Evolutionary conservation across 2,797 vertebrate genomes (phyloP), one percentile per base, ranked within the genome.

Genomic region (Antennarius maculatus): DNA sequence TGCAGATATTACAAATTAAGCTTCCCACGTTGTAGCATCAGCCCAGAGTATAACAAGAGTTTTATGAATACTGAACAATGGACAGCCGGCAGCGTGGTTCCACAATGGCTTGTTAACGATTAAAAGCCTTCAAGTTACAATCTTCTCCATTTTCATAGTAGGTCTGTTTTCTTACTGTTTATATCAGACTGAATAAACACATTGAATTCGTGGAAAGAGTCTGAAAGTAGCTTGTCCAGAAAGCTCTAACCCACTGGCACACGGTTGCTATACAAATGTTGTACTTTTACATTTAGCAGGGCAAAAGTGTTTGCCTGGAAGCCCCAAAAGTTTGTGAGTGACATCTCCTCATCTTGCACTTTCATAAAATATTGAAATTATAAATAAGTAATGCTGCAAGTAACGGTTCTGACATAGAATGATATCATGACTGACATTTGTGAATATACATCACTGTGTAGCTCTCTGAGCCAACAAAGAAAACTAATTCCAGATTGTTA

Each of bases 61-160:
- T 54, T 55, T 46, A 41, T 29, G 34, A 52, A 53, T 12, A 11
- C 23, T 54, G 29, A 41, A 52, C 14, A 27, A 52, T 47, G 27
- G 16, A 39, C 10, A 23, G 5, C 15, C 1, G 0, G 12, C 16
- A 28, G 2, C 2, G 0, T 46, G 52, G 63, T 59, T n/a, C 18
- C 47, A 65, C 45, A 66, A 65, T 45, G 27, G 14, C 5, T 31
- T 53, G 23, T 23, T 15, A 51, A 5, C 54, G 56, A 7, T 39
- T 28, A 50, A 29, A 37, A 43, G 18, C 18, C 3, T 46, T 66
- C 0, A 54, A 41, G n/a, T 47, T 15, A 61, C 34, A 16, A 69
- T 46, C 28, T 28, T 6, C n/a, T 51, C 9, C 17, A 31, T 54
- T 48, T 7, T 29, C 14, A 1, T 41, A 1, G 41, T 34, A 12